phyloP scores from a whole-genome alignment of 2,797 vertebrate genomes.

The Galaxias olidus region DNA sequence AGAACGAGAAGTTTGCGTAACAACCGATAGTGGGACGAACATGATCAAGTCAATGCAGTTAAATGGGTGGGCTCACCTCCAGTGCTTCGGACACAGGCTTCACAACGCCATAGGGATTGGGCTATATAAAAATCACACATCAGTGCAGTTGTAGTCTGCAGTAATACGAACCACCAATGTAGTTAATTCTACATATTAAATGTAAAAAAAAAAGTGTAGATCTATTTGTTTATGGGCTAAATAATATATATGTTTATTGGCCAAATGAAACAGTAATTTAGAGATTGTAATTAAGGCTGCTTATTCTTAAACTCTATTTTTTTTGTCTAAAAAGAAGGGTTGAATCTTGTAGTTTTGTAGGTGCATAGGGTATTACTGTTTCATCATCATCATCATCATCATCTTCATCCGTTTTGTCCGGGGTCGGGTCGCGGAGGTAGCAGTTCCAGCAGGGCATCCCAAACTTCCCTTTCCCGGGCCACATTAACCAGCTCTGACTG shows the following conservation, averaged over 20 bases:
- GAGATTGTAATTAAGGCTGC: neutral
- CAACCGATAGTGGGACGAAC: constrained; percentile 23
- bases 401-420: too few species aligned
- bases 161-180: neutral
- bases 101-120: too few species aligned
- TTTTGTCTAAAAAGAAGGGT: too few species aligned
- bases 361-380: too few species aligned
- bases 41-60: constrained; percentile 14
- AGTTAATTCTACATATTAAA: neutral
- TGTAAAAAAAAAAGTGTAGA: neutral
- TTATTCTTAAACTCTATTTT: constrained; percentile 14
- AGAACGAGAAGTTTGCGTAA: constrained; percentile 15
- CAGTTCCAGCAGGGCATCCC: too few species aligned
- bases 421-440: too few species aligned
- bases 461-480: too few species aligned
- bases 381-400: too few species aligned
- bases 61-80: constrained; percentile 20
- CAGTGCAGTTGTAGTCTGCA: constrained; percentile 16
- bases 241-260: too few species aligned
- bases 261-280: neutral
- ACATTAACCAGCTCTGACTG: too few species aligned
- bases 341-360: too few species aligned
- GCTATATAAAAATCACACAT: neutral
- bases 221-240: neutral
- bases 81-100: too few species aligned